Evolutionary conservation across 2,113 vertebrate genomes (phyloP).

Genomic region (Microcebus ravelobensis): DNA sequence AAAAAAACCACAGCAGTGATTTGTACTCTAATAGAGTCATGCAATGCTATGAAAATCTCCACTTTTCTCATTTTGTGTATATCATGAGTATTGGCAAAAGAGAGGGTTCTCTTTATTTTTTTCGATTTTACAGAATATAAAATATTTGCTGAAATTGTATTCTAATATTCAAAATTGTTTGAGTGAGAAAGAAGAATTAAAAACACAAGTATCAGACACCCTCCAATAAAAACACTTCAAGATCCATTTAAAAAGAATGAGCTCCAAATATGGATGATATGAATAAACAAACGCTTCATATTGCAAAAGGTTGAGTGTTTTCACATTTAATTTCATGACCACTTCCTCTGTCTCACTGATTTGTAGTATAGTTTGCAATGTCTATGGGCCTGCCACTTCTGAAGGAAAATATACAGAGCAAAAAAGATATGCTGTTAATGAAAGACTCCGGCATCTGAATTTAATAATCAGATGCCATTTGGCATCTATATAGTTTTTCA

Average conservation of each 20-base stretch:
- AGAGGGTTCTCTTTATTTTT: not conserved
- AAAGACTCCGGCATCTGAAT: conserved; percentile 33
- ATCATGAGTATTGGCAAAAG: not conserved
- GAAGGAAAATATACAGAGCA: conserved; percentile 39
- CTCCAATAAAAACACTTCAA: not conserved
- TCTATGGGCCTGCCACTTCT: not conserved
- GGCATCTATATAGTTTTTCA: conserved; percentile 38
- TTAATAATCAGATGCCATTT: conserved; percentile 50
- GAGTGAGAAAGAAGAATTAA: conserved; percentile 26
- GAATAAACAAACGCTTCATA: not conserved
- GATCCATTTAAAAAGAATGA: not conserved
- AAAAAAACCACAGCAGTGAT: not conserved
- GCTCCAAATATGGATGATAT: not conserved
- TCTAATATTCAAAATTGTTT: not conserved
- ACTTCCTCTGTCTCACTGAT: not conserved
- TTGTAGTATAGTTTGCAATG: not conserved
- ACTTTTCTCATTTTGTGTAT: conserved; percentile 29
- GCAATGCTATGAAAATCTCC: not conserved
- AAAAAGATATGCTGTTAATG: conserved; percentile 33
- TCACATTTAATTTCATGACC: not conserved
- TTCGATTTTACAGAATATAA: conserved; percentile 41
- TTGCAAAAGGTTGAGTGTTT: not conserved
- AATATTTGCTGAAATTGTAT: conserved; percentile 2
- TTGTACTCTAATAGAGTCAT: not conserved
- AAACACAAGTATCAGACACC: not conserved